Base-by-base conservation (phyloP, 2,113 vertebrate species). In the Peromyscus californicus region DNA sequence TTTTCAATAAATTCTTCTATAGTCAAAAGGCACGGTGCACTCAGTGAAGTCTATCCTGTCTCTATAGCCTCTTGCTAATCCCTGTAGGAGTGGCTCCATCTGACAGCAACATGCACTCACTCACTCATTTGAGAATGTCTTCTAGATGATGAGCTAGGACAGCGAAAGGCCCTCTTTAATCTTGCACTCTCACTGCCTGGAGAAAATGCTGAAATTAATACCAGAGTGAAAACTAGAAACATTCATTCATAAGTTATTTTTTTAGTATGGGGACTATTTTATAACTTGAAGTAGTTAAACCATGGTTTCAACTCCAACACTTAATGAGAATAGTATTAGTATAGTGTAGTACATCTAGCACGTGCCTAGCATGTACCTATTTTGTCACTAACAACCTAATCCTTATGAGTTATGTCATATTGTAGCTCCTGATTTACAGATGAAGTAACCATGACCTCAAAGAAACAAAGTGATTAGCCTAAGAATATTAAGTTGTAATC, bases 161-260 rank as follows among this genome's bases (percentile, higher is more conserved):
- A 19, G 26, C 63, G 57, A 59, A 42, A n/a, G 51, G 13, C 59
- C 57, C 36, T 87, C 76, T 57, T 26, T 21, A 31, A 67, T 74
- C 39, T 87, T 61, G 29, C 16, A 51, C 7, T 39, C 31, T 70
- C 74, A 84, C 45, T 51, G 51, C n/a, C 42, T 9, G 15, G 39
- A 72, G 80, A 85, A 79, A 86, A 91, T 76, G 4, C 48, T 90
- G 69, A 93, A 88, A 91, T 33, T 57, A 91, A 95, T 79, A 12
- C 4, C 22, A 45, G 6, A 42, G 12, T 59, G 29, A 97, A 95
- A 86, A 85, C 3, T 5, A 85, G 51, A 2, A 6, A 11, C 21
- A 91, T 67, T 91, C 19, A 88, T 59, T 80, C 83, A 8, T 63
- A 79, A 90, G 26, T 48, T 82, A 36, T 70, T 75, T 87, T 7